Evolutionary conservation across 2,797 vertebrate genomes (phyloP), one percentile per base, ranked within the genome.

Genomic region (Propithecus deckenii): DNA sequence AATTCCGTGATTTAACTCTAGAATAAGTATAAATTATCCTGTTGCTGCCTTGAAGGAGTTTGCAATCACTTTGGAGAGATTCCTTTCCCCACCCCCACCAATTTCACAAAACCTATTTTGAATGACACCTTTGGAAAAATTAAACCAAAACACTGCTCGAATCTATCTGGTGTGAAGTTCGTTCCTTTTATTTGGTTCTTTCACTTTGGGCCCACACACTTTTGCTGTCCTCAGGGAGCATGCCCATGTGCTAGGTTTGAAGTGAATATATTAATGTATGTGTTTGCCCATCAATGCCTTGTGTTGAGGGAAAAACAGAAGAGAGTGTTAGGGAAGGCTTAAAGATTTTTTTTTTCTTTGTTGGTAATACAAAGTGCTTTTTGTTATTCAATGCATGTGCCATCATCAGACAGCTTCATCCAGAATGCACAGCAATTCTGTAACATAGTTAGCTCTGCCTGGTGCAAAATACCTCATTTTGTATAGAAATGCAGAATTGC

Each of bases 391-490:
- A 1, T 46, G 92, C 71, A 1, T 89, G 92, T 95, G 95, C 95
- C 92, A 89, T 94, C 76, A 91, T 91, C 94, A 92, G 97, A 59
- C 63, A 92, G 81, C 97, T 97, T 97, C 94, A 74, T 92, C 74
- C 96, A 52, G 98, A 97, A 61, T 81, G 75, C 96, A 86, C 86
- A 87, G 97, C 59, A 38, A 18, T 89, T 57, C 90, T 87, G 97
- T 96, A 93, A 95, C 0, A 41, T 91, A 96, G 17, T 65, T n/a
- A n/a, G 97, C 98, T 94, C 98, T 0, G 98, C 98, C 98, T 98
- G 98, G 98, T 97, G 98, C 98, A 0, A 90, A 98, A 81, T 97
- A 98, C 98, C 96, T 98, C 98, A 97, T 96, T 94, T 80, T 95
- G 92, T 96, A 81, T 65, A 97, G 98, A 98, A 97, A 97, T 94